Evolutionary conservation across 37 sponge, comb jelly and placozoan species (phyloP).

Genomic region (Aplysina aerophoba): DNA sequence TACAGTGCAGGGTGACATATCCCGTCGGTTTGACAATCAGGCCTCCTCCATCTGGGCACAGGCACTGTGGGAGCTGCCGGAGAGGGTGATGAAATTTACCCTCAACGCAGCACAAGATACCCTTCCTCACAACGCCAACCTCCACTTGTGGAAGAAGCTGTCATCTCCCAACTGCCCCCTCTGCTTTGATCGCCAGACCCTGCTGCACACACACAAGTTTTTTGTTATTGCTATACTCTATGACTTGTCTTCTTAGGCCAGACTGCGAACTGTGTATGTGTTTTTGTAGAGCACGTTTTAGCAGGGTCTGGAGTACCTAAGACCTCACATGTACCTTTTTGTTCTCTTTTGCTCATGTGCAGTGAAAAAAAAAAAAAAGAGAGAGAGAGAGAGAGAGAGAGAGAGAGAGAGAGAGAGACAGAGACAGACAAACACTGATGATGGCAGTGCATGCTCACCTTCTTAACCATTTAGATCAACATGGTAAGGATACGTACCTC

Average conservation of each 20-base stretch:
- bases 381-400: too few species aligned
- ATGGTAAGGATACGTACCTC: too few species aligned
- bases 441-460: too few species aligned
- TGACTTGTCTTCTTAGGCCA: conserved; percentile 10
- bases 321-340: conserved; percentile 15
- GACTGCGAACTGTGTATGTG: conserved; percentile 9
- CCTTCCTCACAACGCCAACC: conserved; percentile 53
- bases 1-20: neutral
- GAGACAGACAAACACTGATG: too few species aligned
- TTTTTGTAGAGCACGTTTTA: conserved; percentile 28
- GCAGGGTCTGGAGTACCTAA: conserved; percentile 31
- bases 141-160: conserved; percentile 24
- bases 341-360: conserved; percentile 1
- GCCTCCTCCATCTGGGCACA: neutral
- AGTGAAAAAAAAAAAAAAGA: conserved; percentile 24
- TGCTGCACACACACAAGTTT: too few species aligned
- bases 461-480: too few species aligned
- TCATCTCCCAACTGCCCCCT: neutral
- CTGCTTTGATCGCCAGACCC: conserved; percentile 15
- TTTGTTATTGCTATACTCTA: neutral
- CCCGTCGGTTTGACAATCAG: neutral
- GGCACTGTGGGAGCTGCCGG: neutral
- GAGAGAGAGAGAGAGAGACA: too few species aligned
- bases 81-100: conserved; percentile 22
- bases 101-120: conserved; percentile 38